Evolutionary conservation across 2,797 vertebrate species (phyloP).

Genomic region (Adrianichthys oophorus): DNA sequence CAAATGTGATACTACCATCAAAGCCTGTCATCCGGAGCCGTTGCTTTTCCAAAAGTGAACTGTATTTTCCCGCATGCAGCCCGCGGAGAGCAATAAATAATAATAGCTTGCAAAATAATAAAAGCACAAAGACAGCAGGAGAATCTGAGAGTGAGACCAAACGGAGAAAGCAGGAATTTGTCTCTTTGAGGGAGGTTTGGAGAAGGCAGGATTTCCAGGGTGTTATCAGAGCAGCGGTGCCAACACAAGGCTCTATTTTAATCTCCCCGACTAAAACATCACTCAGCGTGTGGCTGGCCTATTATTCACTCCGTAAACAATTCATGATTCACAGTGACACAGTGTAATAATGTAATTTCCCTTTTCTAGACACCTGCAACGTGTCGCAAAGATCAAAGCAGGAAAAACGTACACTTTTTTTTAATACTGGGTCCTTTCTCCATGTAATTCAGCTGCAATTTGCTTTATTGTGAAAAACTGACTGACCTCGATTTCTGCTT

Average conservation of each 20-base stretch:
- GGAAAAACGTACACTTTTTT: neutral
- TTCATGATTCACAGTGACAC: conserved; percentile 35
- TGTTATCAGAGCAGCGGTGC: conserved; percentile 22
- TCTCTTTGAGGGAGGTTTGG: conserved; percentile 12
- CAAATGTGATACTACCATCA: conserved; percentile 5
- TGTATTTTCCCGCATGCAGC: conserved; percentile 10
- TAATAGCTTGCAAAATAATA: conserved; percentile 10
- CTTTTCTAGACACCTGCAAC: conserved; percentile 24
- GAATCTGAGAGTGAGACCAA: conserved; percentile 10
- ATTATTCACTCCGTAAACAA: conserved; percentile 54
- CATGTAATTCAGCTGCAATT: conserved; percentile 5
- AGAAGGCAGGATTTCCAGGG: conserved; percentile 36
- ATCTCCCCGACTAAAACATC: conserved; percentile 29
- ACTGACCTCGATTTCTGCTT: neutral
- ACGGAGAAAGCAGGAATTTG: conserved; percentile 9
- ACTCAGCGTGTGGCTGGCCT: conserved; percentile 28
- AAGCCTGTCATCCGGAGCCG: conserved; percentile 3
- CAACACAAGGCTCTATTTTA: conserved; percentile 29
- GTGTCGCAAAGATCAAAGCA: conserved; percentile 8
- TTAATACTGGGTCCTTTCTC: neutral
- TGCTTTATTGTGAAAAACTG: conserved; percentile 24
- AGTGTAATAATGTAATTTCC: conserved; percentile 38
- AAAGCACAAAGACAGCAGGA: conserved; percentile 11
- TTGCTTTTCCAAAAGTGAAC: conserved; percentile 11
- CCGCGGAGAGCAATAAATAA: conserved; percentile 11